These are phyloP conservation scores for Drosophila anomalipes DNA, from an alignment of 2,888 invertebrate genomes.

Conservation along the genomic window DNA sequence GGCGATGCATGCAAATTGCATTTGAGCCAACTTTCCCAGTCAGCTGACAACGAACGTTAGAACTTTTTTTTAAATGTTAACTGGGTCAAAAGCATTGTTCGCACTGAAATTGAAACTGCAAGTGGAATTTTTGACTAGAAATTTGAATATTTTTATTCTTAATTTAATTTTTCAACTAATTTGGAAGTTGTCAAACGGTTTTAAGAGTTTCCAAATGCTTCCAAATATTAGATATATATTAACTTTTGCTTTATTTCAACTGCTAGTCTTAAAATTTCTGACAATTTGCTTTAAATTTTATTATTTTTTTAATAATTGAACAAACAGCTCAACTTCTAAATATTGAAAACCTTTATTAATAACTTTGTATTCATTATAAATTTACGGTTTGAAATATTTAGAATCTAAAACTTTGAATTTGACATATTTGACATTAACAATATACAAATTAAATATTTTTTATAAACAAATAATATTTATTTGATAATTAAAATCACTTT, in stretches of 20 bases:
- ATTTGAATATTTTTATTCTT: neutral
- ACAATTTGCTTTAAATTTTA: neutral
- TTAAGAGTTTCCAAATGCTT: neutral
- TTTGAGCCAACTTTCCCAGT: conserved; percentile 29
- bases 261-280: neutral
- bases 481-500: too few relatives aligned
- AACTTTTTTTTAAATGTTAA: conserved; percentile 7
- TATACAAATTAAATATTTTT: too few relatives aligned
- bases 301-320: neutral
- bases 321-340: neutral
- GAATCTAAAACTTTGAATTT: too few relatives aligned
- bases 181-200: neutral
- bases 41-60: conserved; percentile 49
- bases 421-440: too few relatives aligned
- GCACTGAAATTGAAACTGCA: neutral
- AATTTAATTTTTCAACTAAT: neutral
- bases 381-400: too few relatives aligned
- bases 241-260: neutral
- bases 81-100: conserved; percentile 36
- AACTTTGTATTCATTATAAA: neutral
- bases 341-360: neutral
- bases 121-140: neutral
- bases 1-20: conserved; percentile 64
- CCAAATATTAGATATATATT: neutral
- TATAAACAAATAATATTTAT: too few relatives aligned